Conservation (phyloP, 2,888 invertebrate species). For the Carpatolechia fugitivella region DNA sequence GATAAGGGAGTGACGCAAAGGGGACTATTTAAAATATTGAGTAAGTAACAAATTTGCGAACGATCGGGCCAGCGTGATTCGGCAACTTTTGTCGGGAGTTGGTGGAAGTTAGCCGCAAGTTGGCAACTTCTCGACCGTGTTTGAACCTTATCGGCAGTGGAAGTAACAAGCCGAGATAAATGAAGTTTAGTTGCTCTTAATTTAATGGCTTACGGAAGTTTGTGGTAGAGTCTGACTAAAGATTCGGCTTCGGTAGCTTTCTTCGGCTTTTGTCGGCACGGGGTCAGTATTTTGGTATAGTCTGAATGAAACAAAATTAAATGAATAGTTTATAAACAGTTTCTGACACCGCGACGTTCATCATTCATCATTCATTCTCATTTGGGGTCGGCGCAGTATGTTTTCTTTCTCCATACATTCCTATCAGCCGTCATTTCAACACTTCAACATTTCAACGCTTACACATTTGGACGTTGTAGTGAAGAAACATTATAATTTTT, state of each 20-base stretch:
- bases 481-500: too few relatives aligned
- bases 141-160: conserved; percentile 69
- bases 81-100: conserved; percentile 51
- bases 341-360: too few relatives aligned
- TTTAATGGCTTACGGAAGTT: conserved; percentile 73
- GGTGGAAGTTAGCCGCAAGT: conserved; percentile 56
- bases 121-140: conserved; percentile 62
- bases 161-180: conserved; percentile 76
- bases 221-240: conserved; percentile 61
- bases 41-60: conserved; percentile 72
- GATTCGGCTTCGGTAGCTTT: conserved; percentile 13
- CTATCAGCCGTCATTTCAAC: too few relatives aligned
- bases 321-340: too few relatives aligned
- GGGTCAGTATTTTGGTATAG: too few relatives aligned
- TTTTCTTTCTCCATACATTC: too few relatives aligned
- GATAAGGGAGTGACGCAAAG: conserved; percentile 47
- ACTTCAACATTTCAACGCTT: too few relatives aligned
- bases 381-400: too few relatives aligned
- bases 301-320: too few relatives aligned
- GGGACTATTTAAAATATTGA: conserved; percentile 71
- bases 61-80: conserved; percentile 72
- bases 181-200: conserved; percentile 76
- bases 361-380: too few relatives aligned
- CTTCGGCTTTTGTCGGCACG: too few relatives aligned
- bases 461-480: too few relatives aligned